Evolutionary conservation across 2,113 vertebrate species (phyloP).

Genomic region (Nibea albiflora): DNA sequence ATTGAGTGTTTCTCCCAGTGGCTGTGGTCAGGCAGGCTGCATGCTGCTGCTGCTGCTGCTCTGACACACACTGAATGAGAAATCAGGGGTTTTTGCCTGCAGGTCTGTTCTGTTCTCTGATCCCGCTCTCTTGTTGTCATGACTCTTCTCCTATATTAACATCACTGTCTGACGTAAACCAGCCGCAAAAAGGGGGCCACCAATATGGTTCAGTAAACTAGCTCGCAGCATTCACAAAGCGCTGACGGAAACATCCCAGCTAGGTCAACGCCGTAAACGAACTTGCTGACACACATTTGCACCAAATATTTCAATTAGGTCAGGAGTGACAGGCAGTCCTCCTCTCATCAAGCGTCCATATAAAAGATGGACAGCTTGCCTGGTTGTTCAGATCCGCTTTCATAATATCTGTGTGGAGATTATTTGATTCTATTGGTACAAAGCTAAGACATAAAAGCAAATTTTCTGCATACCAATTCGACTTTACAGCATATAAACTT

Average conservation of each 20-base stretch:
- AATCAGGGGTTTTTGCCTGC: constrained; percentile 13
- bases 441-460: not conserved
- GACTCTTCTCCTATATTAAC: not conserved
- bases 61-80: constrained; percentile 11
- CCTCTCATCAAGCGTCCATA: not conserved
- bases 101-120: constrained; percentile 26
- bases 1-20: not conserved
- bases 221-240: not conserved
- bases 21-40: constrained; percentile 1
- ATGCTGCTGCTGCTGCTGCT: constrained; percentile 12
- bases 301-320: constrained; percentile 21
- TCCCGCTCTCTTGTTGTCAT: not conserved
- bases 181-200: not conserved
- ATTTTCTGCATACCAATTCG: not conserved
- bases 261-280: constrained; percentile 26
- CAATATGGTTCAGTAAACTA: not conserved
- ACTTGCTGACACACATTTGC: constrained; percentile 36
- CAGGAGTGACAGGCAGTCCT: not conserved
- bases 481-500: not conserved
- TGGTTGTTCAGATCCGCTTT: not conserved
- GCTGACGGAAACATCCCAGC: constrained; percentile 24
- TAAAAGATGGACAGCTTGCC: not conserved
- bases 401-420: not conserved
- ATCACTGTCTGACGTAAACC: not conserved
- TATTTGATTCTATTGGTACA: not conserved